These are phyloP conservation scores for Catajapyx aquilonaris DNA, from an alignment of 1,140 invertebrate genomes.

Conservation along the genomic window DNA sequence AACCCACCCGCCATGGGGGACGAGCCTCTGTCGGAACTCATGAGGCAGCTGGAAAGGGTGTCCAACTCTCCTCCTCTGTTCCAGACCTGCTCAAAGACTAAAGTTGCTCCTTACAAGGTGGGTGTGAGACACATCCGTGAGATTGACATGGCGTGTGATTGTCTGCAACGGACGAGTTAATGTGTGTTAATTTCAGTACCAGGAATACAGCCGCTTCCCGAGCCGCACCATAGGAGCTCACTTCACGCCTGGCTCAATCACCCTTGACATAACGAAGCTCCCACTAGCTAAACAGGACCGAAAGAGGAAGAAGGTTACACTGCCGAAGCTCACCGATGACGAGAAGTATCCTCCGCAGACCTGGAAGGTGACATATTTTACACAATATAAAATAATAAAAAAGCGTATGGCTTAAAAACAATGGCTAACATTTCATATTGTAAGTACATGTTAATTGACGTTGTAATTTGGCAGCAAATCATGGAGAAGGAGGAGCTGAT, in stretches of 20 bases:
- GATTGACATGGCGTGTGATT: background rate
- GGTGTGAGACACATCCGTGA: background rate
- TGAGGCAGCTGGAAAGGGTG: too few species aligned
- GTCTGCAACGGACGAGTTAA: background rate
- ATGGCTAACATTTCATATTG: too few species aligned
- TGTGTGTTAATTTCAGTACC: constrained; percentile 1
- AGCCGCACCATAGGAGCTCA: background rate
- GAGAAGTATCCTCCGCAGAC: too few species aligned
- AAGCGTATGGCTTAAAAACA: too few species aligned
- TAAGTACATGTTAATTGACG: too few species aligned
- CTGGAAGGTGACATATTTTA: too few species aligned
- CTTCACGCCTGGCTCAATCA: background rate
- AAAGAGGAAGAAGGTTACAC: background rate
- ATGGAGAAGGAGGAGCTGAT: too few species aligned
- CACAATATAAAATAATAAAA: too few species aligned
- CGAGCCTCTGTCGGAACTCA: too few species aligned
- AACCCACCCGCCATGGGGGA: too few species aligned
- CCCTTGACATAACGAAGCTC: background rate
- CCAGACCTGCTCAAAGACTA: constrained; percentile 28
- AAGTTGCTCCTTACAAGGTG: constrained; percentile 28
- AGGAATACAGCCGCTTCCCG: background rate
- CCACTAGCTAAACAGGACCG: background rate
- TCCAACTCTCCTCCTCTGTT: constrained; percentile 32
- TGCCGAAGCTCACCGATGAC: too few species aligned
- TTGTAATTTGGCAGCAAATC: too few species aligned